Evolutionary conservation across 1,140 invertebrate species (phyloP), one percentile per base, ranked within the genome.

Genomic region (Dolichoris vasculosae): DNA sequence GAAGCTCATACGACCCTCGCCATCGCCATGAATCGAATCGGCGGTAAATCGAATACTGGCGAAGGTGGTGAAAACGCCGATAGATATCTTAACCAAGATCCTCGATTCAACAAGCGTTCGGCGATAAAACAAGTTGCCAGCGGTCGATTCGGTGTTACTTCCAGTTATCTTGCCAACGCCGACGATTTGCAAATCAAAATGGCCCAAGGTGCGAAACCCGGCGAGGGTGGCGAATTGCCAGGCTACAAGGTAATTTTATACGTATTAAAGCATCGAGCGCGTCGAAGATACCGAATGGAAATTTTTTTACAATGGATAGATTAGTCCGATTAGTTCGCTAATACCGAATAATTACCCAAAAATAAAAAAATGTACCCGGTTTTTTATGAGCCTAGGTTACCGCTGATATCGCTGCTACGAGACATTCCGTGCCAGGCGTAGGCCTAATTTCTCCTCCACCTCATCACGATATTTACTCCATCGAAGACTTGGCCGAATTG

Each of bases 381-480:
- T 86, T 51, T 86, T 64, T 17, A 79, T 76, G 40, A 35, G 75
- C 83, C 2, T 83, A 95, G 95, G 98, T 99, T 13, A 98, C 98
- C 0, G 96, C 97, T 89, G 98, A 99, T 78, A 99, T 99, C 91
- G 99, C 99, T 11, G 95, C 96, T 84, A 99, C 98, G 2, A 95
- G 99, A 77, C 98, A 99, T 92, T 99, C 98, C 0, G 98, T 99
- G 4, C 95, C 98, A 11, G 98, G 98, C 13, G 99, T 99, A n/a
- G 99, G 99, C 78, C 94, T 99, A 1, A 99, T 99, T 90, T 99
- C 98, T 1, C 99, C 99, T 51, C 99, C 99, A 11, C 99, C 99
- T 11, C 99, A 99, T 94, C 99, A 99, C 93, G 99, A 99, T 91
- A 99, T 99, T 92, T 99, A 99, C 93, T 99, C 98, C 55, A 99